Conservation (phyloP, 2,888 invertebrate species). For the Sturmia bella region DNA sequence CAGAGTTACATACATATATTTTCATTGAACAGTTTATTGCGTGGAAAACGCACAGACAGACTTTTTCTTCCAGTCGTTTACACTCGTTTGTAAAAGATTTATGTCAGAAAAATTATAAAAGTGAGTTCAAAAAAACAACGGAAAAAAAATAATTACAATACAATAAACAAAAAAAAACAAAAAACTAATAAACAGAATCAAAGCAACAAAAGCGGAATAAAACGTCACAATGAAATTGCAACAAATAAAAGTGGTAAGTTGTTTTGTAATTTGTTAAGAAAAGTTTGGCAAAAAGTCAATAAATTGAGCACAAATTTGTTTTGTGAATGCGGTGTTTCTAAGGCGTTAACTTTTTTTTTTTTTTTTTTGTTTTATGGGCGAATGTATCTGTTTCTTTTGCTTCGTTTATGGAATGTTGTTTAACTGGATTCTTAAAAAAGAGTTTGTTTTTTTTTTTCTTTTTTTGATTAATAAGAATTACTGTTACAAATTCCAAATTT, state of each 20-base stretch:
- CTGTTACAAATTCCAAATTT: slow-evolving; percentile 32
- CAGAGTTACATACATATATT: not conserved
- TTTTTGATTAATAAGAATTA: slow-evolving; percentile 20
- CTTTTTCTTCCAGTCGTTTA: slow-evolving; percentile 14
- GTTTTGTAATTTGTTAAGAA: not conserved
- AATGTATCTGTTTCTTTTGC: slow-evolving; percentile 6
- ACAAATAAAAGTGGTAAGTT: slow-evolving; percentile 56
- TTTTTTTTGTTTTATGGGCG: not conserved
- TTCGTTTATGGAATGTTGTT: slow-evolving; percentile 54
- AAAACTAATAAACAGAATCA: slow-evolving; percentile 11
- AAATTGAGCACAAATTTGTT: slow-evolving; percentile 22
- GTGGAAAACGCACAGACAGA: slow-evolving; percentile 44
- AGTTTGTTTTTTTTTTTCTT: too few species aligned
- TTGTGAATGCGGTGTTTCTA: slow-evolving; percentile 13
- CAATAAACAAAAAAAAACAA: not conserved
- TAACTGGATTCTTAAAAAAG: slow-evolving; percentile 59
- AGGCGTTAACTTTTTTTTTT: slow-evolving; percentile 49
- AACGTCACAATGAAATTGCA: slow-evolving; percentile 51
- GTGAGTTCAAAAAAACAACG: too few species aligned
- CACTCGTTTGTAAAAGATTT: slow-evolving; percentile 20
- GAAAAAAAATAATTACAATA: not conserved
- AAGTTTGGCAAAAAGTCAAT: slow-evolving; percentile 42
- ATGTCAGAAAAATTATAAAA: slow-evolving; percentile 16
- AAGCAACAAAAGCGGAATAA: slow-evolving; percentile 3
- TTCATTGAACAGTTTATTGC: not conserved